Evolutionary conservation across 2,888 invertebrate genomes (phyloP).

Genomic region (Lysandra coridon): DNA sequence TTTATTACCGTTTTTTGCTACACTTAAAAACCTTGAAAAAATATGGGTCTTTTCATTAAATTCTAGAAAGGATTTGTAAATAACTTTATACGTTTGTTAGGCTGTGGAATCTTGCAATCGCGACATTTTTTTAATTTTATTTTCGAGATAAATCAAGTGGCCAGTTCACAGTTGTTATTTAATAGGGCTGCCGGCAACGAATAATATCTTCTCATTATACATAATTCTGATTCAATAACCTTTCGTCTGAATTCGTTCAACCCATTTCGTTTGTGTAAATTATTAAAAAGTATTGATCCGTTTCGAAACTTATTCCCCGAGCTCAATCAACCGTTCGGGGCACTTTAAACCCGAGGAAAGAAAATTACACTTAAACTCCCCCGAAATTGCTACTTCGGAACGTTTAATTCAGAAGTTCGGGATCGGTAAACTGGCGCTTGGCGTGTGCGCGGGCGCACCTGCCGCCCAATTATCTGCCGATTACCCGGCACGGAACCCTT

Average conservation of each 20-base stretch:
- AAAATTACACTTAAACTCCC: conserved; percentile 13
- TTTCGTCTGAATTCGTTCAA: background rate
- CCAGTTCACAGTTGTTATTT: conserved; percentile 14
- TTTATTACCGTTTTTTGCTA: background rate
- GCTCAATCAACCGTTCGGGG: conserved; percentile 17
- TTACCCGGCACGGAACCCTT: conserved; percentile 61
- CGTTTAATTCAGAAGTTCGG: conserved; percentile 24
- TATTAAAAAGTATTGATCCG: conserved; percentile 17
- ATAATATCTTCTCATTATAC: background rate
- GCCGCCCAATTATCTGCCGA: conserved; percentile 69
- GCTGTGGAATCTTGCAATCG: background rate
- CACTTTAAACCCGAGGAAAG: conserved; percentile 11
- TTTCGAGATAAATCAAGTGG: conserved; percentile 8
- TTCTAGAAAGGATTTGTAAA: background rate
- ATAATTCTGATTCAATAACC: conserved; percentile 10
- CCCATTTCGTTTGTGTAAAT: background rate
- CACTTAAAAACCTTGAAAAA: background rate
- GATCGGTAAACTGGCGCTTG: conserved; percentile 43
- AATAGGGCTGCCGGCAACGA: background rate
- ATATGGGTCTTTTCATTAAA: background rate
- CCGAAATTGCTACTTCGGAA: conserved; percentile 22
- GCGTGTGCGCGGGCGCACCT: conserved; percentile 72
- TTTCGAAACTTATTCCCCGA: conserved; percentile 16
- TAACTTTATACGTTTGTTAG: background rate
- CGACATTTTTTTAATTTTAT: background rate